phyloP scores from a whole-genome alignment of 2,888 invertebrate species.

The Chironomus tentans region DNA sequence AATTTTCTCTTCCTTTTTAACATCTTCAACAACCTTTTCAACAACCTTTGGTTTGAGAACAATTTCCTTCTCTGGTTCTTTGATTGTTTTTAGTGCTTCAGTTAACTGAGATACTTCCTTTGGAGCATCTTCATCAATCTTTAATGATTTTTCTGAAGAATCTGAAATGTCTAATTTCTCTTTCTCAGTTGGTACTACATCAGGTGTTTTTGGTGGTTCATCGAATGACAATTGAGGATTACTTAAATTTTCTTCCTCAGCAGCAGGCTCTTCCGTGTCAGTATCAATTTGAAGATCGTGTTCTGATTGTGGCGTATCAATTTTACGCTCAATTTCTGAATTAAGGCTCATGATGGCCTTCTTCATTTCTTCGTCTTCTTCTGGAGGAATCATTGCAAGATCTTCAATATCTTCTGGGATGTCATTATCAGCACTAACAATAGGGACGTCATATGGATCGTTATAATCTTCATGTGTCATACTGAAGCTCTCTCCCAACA shows the following conservation, averaged over 20 bases:
- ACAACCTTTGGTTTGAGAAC: neutral
- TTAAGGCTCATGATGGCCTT: constrained; percentile 75
- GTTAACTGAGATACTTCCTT: neutral
- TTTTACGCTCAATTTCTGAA: constrained; percentile 63
- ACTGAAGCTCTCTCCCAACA: constrained; percentile 78
- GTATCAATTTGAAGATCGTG: constrained; percentile 77
- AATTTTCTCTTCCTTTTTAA: neutral
- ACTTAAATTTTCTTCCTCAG: constrained; percentile 41
- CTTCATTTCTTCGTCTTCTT: constrained; percentile 73
- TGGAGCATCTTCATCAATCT: neutral
- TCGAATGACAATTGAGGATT: constrained; percentile 41
- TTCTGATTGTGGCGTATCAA: constrained; percentile 77
- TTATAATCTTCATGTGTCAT: constrained; percentile 48
- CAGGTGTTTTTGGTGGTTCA: constrained; percentile 43
- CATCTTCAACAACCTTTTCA: neutral
- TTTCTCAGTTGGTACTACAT: constrained; percentile 40
- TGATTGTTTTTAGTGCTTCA: neutral
- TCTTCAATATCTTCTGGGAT: constrained; percentile 45
- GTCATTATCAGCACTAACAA: constrained; percentile 45
- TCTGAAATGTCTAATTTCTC: constrained; percentile 42
- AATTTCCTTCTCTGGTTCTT: neutral
- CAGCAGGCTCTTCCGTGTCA: constrained; percentile 68
- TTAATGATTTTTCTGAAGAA: constrained; percentile 32
- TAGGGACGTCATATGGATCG: constrained; percentile 48
- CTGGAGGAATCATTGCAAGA: constrained; percentile 49